phyloP scores from a whole-genome alignment of 1,140 invertebrate genomes.

The Chrysomallon squamiferum region DNA sequence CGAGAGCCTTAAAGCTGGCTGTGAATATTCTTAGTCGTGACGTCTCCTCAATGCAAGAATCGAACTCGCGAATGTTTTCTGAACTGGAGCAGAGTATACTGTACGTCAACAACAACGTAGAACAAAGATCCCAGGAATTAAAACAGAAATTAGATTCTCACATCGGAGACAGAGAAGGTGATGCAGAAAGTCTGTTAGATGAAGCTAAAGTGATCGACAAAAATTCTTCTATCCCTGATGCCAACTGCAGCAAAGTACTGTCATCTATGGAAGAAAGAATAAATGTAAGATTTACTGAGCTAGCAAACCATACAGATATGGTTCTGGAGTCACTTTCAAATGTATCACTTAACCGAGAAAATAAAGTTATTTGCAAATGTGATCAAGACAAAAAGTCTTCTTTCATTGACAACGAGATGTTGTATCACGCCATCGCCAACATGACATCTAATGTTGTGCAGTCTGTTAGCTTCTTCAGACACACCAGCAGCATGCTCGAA shows the following conservation, averaged over 20 bases:
- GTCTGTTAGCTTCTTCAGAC: constrained; percentile 29
- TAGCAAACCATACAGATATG: too few relatives aligned
- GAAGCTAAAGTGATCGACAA: too few relatives aligned
- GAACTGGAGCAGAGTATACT: constrained; percentile 24
- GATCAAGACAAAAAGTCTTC: too few relatives aligned
- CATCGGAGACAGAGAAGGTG: too few relatives aligned
- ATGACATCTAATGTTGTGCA: constrained; percentile 28
- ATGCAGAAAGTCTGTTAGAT: too few relatives aligned
- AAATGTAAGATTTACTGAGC: too few relatives aligned
- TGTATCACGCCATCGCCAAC: constrained; percentile 18
- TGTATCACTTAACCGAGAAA: neutral
- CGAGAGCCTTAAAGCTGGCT: constrained; percentile 14
- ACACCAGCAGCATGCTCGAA: constrained; percentile 34
- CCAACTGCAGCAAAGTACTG: too few relatives aligned
- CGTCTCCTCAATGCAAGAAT: constrained; percentile 17
- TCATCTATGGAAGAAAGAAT: too few relatives aligned
- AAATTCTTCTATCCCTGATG: too few relatives aligned
- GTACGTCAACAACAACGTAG: constrained; percentile 21
- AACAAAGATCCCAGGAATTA: constrained; percentile 14
- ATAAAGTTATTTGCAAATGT: neutral
- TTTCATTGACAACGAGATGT: constrained; percentile 8
- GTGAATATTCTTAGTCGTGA: constrained; percentile 17
- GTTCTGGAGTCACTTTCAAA: too few relatives aligned
- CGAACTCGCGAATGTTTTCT: constrained; percentile 18
- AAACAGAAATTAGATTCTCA: neutral